Percentiles rank a stretch among this genome's conserved stretches.
Evolutionary conservation across 1,140 invertebrate species (phyloP).

Genomic region (Saccostrea cuccullata): DNA sequence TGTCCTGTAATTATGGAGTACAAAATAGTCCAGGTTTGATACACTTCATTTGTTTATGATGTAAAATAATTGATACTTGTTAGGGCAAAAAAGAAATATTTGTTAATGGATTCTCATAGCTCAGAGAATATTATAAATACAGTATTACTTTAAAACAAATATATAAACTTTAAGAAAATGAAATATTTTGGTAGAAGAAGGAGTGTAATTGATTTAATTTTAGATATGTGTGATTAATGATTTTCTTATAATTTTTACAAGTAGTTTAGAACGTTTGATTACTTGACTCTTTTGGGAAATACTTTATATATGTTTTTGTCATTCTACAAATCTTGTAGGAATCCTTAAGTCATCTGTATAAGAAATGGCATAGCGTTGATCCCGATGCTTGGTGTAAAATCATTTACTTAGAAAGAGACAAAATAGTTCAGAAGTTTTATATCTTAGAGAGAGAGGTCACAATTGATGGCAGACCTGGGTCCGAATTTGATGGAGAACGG

Average conservation of each 20-base stretch:
- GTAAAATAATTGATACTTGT: no score
- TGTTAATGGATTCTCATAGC: no score
- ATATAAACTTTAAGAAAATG: no score
- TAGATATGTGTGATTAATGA: no score
- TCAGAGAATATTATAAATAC: no score
- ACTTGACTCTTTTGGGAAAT: no score
- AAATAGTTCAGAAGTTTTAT: conserved; percentile 65
- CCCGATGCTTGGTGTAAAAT: conserved; percentile 66
- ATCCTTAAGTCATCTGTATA: conserved; percentile 49
- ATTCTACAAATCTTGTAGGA: conserved; percentile 14
- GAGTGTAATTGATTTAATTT: no score
- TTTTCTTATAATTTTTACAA: no score
- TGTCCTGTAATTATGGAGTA: neutral
- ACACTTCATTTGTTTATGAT: neutral
- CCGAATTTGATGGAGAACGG: conserved; percentile 63
- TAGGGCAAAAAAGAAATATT: no score
- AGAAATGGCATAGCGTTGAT: conserved; percentile 54
- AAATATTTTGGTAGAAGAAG: no score
- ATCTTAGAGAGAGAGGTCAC: conserved; percentile 59
- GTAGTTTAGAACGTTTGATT: no score
- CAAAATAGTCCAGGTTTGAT: neutral
- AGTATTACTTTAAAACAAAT: no score
- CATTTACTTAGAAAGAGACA: conserved; percentile 64
- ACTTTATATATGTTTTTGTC: neutral
- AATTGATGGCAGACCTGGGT: conserved; percentile 58